A percentile compares a stretch with the other conserved stretches of the same genome.
Evolutionary conservation across 2,888 invertebrate genomes (phyloP).

Genomic region (Megamerina dolium): DNA sequence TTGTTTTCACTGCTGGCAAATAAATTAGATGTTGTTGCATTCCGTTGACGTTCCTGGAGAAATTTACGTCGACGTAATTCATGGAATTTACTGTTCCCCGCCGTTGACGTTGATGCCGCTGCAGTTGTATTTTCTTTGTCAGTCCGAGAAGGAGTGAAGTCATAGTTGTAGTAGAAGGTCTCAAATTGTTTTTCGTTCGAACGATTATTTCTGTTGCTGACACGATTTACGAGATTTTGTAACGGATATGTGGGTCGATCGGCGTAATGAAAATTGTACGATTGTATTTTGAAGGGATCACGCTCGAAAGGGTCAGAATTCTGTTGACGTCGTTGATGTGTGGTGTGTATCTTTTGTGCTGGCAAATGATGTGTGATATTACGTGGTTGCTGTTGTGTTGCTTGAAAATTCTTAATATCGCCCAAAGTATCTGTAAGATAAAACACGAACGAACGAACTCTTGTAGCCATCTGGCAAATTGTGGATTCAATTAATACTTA

Average conservation of each 20-base stretch:
- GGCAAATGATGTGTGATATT: no score
- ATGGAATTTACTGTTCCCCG: constrained; percentile 23
- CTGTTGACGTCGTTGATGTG: constrained; percentile 13
- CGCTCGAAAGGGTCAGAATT: constrained; percentile 33
- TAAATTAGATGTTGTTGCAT: background rate
- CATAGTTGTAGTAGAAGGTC: constrained; percentile 33
- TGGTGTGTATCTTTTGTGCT: no score
- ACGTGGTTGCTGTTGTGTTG: no score
- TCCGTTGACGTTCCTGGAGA: constrained; percentile 23
- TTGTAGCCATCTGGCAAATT: constrained; percentile 1
- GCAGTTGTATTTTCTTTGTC: constrained; percentile 13
- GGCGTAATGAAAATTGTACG: constrained; percentile 42
- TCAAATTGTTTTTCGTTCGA: constrained; percentile 20
- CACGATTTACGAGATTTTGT: constrained; percentile 17
- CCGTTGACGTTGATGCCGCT: no score
- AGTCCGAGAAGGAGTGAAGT: constrained; percentile 25
- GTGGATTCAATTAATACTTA: constrained; percentile 15
- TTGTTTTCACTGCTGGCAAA: background rate
- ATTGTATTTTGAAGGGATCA: constrained; percentile 44
- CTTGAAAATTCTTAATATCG: constrained; percentile 20
- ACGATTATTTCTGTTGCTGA: background rate
- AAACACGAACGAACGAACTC: constrained; percentile 1
- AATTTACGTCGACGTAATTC: constrained; percentile 28
- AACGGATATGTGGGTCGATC: constrained; percentile 29
- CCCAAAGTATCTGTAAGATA: constrained; percentile 21